Base-by-base conservation (phyloP, 37 sponge, comb jelly and placozoan genomes). In the Aplysina aerophoba region DNA sequence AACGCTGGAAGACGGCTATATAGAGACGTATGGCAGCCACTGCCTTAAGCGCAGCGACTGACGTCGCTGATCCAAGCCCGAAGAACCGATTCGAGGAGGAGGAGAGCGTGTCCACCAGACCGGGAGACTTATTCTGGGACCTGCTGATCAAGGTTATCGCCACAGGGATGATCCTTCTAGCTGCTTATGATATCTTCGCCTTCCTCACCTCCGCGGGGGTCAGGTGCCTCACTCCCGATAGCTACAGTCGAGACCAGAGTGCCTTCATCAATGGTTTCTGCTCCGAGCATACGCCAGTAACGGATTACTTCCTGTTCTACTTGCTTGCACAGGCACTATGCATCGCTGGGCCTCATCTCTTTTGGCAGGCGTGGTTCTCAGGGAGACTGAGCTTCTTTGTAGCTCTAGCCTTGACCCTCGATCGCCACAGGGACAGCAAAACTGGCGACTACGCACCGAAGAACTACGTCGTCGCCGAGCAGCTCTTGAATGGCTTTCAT, bases 261-360 rank as follows among this genome's bases (percentile, higher is more conserved):
- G 66, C 66, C 27, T 65, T 65, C 66, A 16, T 65, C 30, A 65
- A 65, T 16, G 22, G 66, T 8, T 65, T 30, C 66, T 65, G 66
- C 22, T 65, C 66, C 30, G 66, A 65, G 66, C 22, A 65, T 25
- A 65, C 66, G 66, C 66, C 66, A 30, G 27, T 30, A 16, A 30
- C 27, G 66, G 66, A 65, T 65, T 65, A 65, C 66, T 65, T 65
- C 6, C 22, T 65, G 6, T 65, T 65, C 66, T 65, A 20, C 66
- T 30, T 65, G 30, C 11, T 65, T 16, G 66, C 30, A 11, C 66
- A 65, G 27, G 66, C 66, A 16, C 11, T 65, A 25, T 25, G 11
- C 19, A 11, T 65, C 30, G 66, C 27, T 11, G 66, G 66, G 22
- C 66, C 66, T 16, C 66, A 65, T 30, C 27, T 65, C 22, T 30